Evolutionary conservation across 1,140 invertebrate genomes (phyloP).

Genomic region (Drosophila seguyi): DNA sequence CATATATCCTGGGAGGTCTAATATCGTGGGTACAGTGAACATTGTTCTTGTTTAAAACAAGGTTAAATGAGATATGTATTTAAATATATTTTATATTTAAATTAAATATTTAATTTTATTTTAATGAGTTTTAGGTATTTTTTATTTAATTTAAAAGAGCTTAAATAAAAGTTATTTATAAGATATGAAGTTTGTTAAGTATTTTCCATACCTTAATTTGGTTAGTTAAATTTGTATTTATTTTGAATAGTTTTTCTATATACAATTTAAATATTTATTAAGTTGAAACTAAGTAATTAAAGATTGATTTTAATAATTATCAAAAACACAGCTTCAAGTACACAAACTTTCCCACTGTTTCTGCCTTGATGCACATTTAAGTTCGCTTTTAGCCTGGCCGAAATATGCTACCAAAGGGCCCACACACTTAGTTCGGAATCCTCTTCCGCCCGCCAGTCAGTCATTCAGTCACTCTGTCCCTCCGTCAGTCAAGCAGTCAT

Average conservation of each 20-base stretch:
- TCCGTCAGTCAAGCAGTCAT: conserved; percentile 34
- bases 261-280: too few relatives aligned
- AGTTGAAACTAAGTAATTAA: too few relatives aligned
- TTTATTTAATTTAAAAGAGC: too few relatives aligned
- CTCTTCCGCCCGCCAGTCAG: conserved; percentile 23
- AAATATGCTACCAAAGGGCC: conserved; percentile 19
- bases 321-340: neutral
- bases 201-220: too few relatives aligned
- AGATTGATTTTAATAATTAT: too few relatives aligned
- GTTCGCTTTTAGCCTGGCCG: conserved; percentile 8
- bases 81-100: neutral
- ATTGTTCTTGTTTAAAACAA: fast-evolving
- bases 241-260: too few relatives aligned
- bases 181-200: too few relatives aligned
- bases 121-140: too few relatives aligned
- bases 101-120: too few relatives aligned
- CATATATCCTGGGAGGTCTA: conserved; percentile 55
- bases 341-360: neutral
- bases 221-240: too few relatives aligned
- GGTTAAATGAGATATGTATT: neutral
- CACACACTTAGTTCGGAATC: conserved; percentile 54
- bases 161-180: too few relatives aligned
- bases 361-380: conserved; percentile 11
- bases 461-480: conserved; percentile 30
- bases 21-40: conserved; percentile 43